Base-by-base conservation (phyloP, 30 jellyfish, hydroid and myxozoan species). In the Aurelia coerulea region DNA sequence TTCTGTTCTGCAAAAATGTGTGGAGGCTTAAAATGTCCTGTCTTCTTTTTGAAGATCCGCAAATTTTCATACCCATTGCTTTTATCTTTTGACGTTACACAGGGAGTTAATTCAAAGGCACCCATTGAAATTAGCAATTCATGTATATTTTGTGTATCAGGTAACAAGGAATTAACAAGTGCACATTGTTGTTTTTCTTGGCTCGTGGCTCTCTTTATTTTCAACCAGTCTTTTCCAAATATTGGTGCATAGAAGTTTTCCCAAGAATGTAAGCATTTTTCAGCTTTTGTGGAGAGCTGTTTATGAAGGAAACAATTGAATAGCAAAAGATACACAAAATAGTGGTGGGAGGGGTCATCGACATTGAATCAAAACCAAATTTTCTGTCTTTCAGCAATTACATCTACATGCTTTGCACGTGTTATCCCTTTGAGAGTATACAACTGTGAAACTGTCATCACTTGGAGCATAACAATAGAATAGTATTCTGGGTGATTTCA, bases 181-280 rank as follows among this genome's bases (percentile, higher is more conserved):
- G 87, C 87, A 77, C 87, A 77, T n/a, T 77, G 62, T 52, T 52
- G 51, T 41, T 77, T 77, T 33, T 60, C 41, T 37, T 18, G 33
- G 41, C 11, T 23, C 68, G 62, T 14, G 12, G 39, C 68, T 4
- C 35, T 17, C 2, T 29, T 53, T 7, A 77, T 59, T 33, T 19
- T n/a, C 77, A 64, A 15, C 87, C 87, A 77, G 37, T 77, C 49
- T 4, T 77, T n/a, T 15, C 87, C 87, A 77, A 77, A 77, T 13
- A 59, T 51, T 46, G 23, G 51, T 12, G 46, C 66, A 60, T 77
- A 77, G 59, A 62, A 62, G 17, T 77, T 65, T 0, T 64, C 65
- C 74, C 62, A 50, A 9, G 87, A 75, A 58, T 59, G 18, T 5
- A 56, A 33, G 18, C 87, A 77, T 62, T 60, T 77, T 60, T 77